phyloP scores from a whole-genome alignment of 2,888 invertebrate genomes.

The Argynnis bischoffii region DNA sequence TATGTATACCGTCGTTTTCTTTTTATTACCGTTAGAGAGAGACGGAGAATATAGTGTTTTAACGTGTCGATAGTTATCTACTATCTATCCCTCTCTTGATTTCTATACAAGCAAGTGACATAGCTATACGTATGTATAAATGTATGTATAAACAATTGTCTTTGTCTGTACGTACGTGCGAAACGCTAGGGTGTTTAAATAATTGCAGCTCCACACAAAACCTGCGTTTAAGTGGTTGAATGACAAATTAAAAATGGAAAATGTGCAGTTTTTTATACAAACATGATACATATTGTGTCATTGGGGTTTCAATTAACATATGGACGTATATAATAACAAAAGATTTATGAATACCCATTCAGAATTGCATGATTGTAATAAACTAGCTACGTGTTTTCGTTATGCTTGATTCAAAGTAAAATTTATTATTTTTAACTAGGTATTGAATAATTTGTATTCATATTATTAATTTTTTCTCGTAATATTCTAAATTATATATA shows the following conservation, averaged over 20 bases:
- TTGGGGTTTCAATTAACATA: constrained; percentile 23
- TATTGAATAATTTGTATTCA: too few relatives aligned
- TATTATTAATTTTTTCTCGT: too few relatives aligned
- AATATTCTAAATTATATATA: too few relatives aligned
- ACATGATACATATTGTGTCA: constrained; percentile 25
- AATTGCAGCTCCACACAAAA: constrained; percentile 50
- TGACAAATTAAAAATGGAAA: constrained; percentile 58
- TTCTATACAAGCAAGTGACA: not conserved
- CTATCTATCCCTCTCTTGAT: constrained; percentile 19
- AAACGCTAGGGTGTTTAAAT: constrained; percentile 51
- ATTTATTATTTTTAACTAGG: too few relatives aligned
- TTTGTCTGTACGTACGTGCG: constrained; percentile 27
- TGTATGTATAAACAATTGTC: constrained; percentile 32
- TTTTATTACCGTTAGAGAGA: not conserved
- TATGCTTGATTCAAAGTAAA: not conserved
- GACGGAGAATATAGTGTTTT: not conserved
- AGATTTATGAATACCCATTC: constrained; percentile 7
- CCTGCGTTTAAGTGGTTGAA: constrained; percentile 60
- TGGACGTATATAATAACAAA: constrained; percentile 13
- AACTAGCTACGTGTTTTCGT: not conserved
- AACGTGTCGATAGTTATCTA: not conserved
- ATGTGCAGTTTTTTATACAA: constrained; percentile 18
- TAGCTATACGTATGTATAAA: not conserved
- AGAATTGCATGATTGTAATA: not conserved
- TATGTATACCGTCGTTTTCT: not conserved